Percentiles rank a stretch among this genome's conserved stretches.
Evolutionary conservation across 2,797 vertebrate genomes (phyloP).

Genomic region (Onychomys arenicola): DNA sequence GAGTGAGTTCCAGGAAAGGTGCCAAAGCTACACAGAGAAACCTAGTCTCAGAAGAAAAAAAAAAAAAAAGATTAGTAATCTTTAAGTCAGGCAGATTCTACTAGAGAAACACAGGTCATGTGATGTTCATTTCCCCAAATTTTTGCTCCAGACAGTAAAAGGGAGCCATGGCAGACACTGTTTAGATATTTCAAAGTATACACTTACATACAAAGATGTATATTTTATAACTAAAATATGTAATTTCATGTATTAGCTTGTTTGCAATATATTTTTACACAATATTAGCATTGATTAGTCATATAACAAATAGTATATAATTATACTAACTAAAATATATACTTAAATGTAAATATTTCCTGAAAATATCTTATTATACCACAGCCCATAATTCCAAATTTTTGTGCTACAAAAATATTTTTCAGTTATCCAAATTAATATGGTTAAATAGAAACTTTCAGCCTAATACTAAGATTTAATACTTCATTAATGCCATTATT

Average conservation of each 20-base stretch:
- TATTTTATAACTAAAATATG: neutral
- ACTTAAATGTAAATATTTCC: neutral
- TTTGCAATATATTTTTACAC: neutral
- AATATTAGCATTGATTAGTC: neutral
- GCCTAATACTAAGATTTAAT: neutral
- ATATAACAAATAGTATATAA: neutral
- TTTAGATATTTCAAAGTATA: neutral
- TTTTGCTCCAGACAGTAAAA: neutral
- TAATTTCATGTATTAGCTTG: neutral
- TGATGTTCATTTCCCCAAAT: neutral
- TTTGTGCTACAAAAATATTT: neutral
- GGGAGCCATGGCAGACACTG: neutral
- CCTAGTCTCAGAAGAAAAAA: too few relatives aligned
- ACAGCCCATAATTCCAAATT: neutral
- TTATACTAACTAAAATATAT: neutral
- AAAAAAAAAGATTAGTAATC: neutral
- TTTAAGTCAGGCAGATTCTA: neutral
- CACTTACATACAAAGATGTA: neutral
- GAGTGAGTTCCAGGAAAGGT: too few relatives aligned
- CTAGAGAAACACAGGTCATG: neutral
- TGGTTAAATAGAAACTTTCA: neutral
- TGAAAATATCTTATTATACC: constrained; percentile 17
- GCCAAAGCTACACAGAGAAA: too few relatives aligned
- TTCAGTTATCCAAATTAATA: neutral
- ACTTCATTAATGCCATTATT: neutral